These are phyloP conservation scores for Trinorchestia longiramus DNA, from an alignment of 1,140 invertebrate genomes.

Conservation along the genomic window DNA sequence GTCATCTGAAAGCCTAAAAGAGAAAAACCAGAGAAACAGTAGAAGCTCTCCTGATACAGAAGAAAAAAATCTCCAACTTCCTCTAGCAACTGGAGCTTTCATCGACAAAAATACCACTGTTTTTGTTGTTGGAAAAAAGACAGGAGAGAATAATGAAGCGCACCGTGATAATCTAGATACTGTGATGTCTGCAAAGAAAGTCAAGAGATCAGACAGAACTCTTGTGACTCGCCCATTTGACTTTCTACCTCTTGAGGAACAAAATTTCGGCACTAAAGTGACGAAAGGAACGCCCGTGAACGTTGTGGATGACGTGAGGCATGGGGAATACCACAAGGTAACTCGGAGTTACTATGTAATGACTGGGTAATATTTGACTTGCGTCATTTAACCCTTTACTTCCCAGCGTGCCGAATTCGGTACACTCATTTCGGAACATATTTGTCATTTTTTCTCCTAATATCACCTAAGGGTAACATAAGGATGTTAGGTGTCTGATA, in stretches of 20 bases:
- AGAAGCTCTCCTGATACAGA: neutral
- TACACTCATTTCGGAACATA: too few relatives aligned
- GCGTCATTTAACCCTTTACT: too few relatives aligned
- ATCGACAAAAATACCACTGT: neutral
- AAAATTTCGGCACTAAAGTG: neutral
- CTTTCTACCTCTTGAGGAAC: neutral
- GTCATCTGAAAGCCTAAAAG: neutral
- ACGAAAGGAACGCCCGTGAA: neutral
- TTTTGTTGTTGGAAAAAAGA: neutral
- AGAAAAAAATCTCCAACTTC: neutral
- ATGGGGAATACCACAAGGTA: neutral
- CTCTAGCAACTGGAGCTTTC: neutral
- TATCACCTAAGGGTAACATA: too few relatives aligned
- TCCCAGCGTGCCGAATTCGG: too few relatives aligned
- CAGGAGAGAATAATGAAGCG: neutral
- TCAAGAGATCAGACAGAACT: neutral
- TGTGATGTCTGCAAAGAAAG: neutral
- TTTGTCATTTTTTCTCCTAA: too few relatives aligned
- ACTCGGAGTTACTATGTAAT: too few relatives aligned
- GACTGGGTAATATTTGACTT: too few relatives aligned
- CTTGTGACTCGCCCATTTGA: neutral
- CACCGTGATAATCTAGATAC: neutral
- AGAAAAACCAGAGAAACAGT: neutral
- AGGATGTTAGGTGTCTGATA: too few relatives aligned
- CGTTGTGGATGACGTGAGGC: neutral